Percentiles rank a stretch among this genome's conserved stretches.
Evolutionary conservation across 2,888 invertebrate species (phyloP).

Genomic region (Nasonovia ribisnigri): DNA sequence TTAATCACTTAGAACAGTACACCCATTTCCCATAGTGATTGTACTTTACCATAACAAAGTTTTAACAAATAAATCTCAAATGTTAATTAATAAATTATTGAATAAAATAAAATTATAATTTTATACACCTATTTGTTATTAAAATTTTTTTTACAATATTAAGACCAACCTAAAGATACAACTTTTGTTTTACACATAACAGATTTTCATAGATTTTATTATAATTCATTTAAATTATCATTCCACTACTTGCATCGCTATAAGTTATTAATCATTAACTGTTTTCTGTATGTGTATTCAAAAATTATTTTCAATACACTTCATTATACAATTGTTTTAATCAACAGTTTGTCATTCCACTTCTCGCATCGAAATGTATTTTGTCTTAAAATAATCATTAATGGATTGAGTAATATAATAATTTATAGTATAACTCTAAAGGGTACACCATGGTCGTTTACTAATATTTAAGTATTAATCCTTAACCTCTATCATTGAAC

Average conservation of each 20-base stretch:
- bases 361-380: slow-evolving; percentile 1
- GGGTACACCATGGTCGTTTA: not conserved
- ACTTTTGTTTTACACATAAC: not conserved
- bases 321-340: not conserved
- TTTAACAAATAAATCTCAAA: not conserved
- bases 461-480: not conserved
- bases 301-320: not conserved
- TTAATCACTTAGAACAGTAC: not conserved
- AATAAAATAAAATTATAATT: not conserved
- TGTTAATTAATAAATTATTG: not conserved
- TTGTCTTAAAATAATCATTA: not conserved
- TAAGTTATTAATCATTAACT: slow-evolving; percentile 41
- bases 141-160: not conserved
- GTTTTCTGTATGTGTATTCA: not conserved
- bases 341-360: slow-evolving; percentile 1
- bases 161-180: not conserved
- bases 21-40: too few species aligned
- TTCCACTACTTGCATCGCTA: slow-evolving; percentile 52
- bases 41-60: too few species aligned
- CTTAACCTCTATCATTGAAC: not conserved
- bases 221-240: slow-evolving; percentile 42
- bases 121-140: not conserved
- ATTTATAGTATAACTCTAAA: not conserved
- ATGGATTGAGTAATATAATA: not conserved
- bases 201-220: slow-evolving; percentile 19